Base-by-base conservation (phyloP, 2,888 invertebrate genomes). In the Heterodera filipjevi region DNA sequence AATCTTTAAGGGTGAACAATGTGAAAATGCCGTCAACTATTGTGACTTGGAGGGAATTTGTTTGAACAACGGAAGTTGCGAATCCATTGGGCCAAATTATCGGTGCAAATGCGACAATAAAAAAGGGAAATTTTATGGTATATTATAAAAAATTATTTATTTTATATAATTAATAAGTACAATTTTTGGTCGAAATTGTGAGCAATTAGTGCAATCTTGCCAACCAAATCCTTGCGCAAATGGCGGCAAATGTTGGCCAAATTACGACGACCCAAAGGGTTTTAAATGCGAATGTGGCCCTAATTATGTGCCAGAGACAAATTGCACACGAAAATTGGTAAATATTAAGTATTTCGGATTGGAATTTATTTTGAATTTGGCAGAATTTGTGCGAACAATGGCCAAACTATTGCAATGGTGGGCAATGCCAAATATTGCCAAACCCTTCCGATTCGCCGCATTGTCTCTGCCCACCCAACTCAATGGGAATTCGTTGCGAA, bases 401-500 rank as follows among this genome's bases (percentile, higher is more conserved):
- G 39, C 77, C 73, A 19, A 44, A 78, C 12, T 74, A 72, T 30
- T 78, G 78, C 35, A 77, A 77, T 33, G 76, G 71, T n/a, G 79
- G 79, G 16, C 32, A 16, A 12, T 79, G 79, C 49, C 35, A 39
- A 64, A 27, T 71, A 14, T 22, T 64, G 33, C 35, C 32, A 59
- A 59, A 59, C 19, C 16, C 66, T 64, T 78, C 71, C 35, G 64
- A 77, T 53, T 66, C n/a, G 22, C 33, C 71, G 16, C 78, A 79
- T 49, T 79, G 79, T 44, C 68, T 46, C 44, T 79, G 79, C 39
- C 79, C 79, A 22, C 27, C 77, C n/a, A 33, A 77, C 22, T 71
- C 49, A n/a, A 79, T 77, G 32, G 79, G 79, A 27, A n/a, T 39
- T 59, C 77, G 77, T 71, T 79, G 79, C 49, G 79, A 79, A 49